A percentile compares a stretch with the other conserved stretches of the same genome.
These are phyloP conservation scores for Macrophya annulata DNA, from an alignment of 2,888 invertebrate genomes.

Conservation along the genomic window DNA sequence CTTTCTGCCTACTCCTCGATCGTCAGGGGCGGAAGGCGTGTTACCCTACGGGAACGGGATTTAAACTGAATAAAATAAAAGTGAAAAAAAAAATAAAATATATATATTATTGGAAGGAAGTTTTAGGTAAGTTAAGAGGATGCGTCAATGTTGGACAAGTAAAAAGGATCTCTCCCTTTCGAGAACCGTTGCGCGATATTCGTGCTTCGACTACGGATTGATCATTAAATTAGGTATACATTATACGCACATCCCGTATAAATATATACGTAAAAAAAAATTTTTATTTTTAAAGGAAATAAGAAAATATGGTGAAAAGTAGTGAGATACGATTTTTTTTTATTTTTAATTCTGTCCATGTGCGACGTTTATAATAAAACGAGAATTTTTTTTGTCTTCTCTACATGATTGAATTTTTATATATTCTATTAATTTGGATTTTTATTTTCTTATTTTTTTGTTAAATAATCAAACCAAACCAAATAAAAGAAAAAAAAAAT, in stretches of 20 bases:
- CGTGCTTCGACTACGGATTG: conserved; percentile 40
- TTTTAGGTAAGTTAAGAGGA: no score
- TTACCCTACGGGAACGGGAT: not conserved
- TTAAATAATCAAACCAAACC: not conserved
- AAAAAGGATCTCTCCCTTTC: not conserved
- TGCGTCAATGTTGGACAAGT: not conserved
- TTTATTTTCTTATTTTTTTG: not conserved
- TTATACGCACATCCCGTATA: not conserved
- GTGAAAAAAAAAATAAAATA: no score
- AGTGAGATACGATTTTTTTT: not conserved
- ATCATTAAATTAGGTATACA: conserved; percentile 13
- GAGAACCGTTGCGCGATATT: not conserved
- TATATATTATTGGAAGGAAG: not conserved
- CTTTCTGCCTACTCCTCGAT: conserved; percentile 28
- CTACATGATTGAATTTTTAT: no score
- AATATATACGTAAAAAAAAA: no score
- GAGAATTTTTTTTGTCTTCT: not conserved
- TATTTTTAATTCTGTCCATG: not conserved
- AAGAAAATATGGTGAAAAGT: not conserved
- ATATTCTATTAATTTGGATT: not conserved
- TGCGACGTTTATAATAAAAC: no score
- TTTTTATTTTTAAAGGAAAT: not conserved
- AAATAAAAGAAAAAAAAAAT: not conserved
- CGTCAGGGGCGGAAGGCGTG: conserved; percentile 37
- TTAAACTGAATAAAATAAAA: not conserved